Evolutionary conservation across 1,140 invertebrate genomes (phyloP), one percentile per base, ranked within the genome.

Genomic region (Pectinophora gossypiella): DNA sequence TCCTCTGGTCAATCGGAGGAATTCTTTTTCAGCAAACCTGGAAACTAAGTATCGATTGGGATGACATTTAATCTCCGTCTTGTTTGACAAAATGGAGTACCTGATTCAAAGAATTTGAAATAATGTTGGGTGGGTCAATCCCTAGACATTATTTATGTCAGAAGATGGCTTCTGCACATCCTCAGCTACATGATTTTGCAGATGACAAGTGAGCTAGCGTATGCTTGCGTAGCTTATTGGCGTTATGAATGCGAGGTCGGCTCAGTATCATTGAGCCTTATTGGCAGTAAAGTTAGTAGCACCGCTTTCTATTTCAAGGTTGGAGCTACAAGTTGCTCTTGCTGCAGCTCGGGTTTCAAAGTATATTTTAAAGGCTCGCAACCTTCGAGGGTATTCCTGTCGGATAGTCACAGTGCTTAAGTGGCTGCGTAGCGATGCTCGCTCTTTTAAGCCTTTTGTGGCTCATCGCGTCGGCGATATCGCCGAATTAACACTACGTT

Each of bases 401-500:
- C 46, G 3, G 46, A 48, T 35, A 10, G 6, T 7, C 12, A 3
- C 13, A 48, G 46, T 48, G 3, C 12, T 48, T 9, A 22, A 18
- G 19, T 48, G 46, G 46, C 3, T 48, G 4, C 21, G 46, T 6
- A 22, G 13, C 15, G 46, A 48, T 18, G 20, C 46, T 13, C 15
- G 64, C 7, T 15, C 35, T 0, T 78, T 64, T 47, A 75, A 84
- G 51, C 51, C 61, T 1, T 88, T 79, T 51, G 76, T 85, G 0
- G 65, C 70, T 0, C 78, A 86, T 54, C 45, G 81, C 12, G 48
- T 88, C 2, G 45, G 53, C 5, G 61, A 76, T 53, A 87, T 89
- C 6, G 54, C 67, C 0, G 49, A 61, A 9, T 3, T 43, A 1
- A 64, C 36, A 42, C 19, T 73, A 59, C 54, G 40, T 66, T n/a